These are phyloP conservation scores for Dolichopus griseipennis DNA, from an alignment of 2,888 invertebrate species.

Conservation along the genomic window DNA sequence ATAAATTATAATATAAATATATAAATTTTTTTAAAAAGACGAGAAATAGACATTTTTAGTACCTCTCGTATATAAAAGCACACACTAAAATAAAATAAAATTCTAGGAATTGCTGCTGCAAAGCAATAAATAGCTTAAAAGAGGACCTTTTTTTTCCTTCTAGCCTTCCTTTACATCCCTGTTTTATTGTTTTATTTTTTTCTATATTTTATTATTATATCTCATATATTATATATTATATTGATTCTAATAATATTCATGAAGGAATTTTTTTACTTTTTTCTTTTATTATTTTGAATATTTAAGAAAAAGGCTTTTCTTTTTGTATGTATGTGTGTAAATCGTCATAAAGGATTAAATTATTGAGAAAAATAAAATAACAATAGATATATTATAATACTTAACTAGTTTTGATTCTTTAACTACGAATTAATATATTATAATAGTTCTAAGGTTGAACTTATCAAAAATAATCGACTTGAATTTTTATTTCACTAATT, in stretches of 20 bases:
- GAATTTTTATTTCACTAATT: too few relatives aligned
- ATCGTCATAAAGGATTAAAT: background rate
- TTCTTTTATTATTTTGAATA: too few relatives aligned
- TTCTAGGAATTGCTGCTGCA: background rate
- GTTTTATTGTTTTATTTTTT: too few relatives aligned
- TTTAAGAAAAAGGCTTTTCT: background rate
- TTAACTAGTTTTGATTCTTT: too few relatives aligned
- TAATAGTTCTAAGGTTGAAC: too few relatives aligned
- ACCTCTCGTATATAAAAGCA: background rate
- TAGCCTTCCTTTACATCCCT: too few relatives aligned
- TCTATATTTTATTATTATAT: background rate
- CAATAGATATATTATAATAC: too few relatives aligned
- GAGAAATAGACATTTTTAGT: background rate
- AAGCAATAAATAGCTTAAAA: background rate
- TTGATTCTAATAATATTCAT: constrained; percentile 3
- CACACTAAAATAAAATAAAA: background rate
- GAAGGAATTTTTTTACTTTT: background rate
- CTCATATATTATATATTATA: background rate
- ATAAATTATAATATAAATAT: too few relatives aligned
- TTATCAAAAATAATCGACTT: too few relatives aligned
- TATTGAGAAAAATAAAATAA: background rate
- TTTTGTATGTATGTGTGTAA: too few relatives aligned
- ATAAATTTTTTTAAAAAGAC: background rate
- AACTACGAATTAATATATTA: too few relatives aligned
- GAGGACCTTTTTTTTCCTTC: background rate